These are phyloP conservation scores for Lamellibrachia luymesi DNA, from an alignment of 1,140 invertebrate species.

Conservation along the genomic window DNA sequence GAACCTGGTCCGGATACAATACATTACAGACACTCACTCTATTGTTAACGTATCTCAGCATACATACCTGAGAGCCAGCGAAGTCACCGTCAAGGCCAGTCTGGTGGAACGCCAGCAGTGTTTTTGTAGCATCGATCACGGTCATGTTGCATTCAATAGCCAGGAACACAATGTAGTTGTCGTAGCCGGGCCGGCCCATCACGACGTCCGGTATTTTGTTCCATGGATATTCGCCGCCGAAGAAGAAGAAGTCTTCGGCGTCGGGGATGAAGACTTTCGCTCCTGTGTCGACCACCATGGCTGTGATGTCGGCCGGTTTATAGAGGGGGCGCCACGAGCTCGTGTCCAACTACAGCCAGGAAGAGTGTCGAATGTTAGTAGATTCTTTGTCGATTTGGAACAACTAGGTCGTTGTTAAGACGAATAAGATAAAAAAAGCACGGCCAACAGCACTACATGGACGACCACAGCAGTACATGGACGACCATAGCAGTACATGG, in stretches of 20 bases:
- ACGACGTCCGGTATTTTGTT: conserved; percentile 38
- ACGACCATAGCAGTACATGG: not conserved
- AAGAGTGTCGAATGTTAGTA: not conserved
- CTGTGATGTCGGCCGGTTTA: not conserved
- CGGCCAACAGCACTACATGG: not conserved
- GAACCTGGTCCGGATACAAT: not conserved
- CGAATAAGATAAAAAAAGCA: not conserved
- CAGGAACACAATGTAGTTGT: conserved; percentile 40
- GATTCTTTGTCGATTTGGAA: not conserved
- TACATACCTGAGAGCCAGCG: not conserved
- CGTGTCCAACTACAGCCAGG: not conserved
- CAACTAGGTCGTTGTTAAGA: not conserved
- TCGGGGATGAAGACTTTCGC: conserved; percentile 33
- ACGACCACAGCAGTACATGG: not conserved
- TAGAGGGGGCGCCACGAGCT: not conserved
- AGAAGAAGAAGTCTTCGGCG: conserved; percentile 42
- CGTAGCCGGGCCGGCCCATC: conserved; percentile 37
- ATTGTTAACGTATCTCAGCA: no score
- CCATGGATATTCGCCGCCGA: conserved; percentile 35
- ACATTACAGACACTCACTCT: not conserved
- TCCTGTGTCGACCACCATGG: conserved; percentile 22
- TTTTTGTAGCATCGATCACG: conserved; percentile 36
- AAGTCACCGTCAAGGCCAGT: conserved; percentile 38
- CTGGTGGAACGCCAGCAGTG: conserved; percentile 39
- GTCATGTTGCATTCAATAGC: conserved; percentile 28